Evolutionary conservation across 2,797 vertebrate genomes (phyloP), one percentile per base, ranked within the genome.

Genomic region (Enteromius treurensis): DNA sequence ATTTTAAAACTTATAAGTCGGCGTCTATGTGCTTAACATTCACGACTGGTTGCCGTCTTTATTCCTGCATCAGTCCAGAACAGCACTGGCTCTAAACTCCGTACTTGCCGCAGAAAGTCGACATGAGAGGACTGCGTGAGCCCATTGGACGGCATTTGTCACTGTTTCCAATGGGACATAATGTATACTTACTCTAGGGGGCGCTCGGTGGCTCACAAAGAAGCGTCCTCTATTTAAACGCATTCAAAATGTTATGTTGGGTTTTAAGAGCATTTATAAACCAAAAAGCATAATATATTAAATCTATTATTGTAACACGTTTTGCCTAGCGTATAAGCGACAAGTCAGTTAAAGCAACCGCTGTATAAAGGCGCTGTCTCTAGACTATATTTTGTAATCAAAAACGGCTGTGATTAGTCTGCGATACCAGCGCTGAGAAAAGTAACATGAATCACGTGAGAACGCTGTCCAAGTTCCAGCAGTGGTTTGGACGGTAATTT

Each of bases 21-120:
- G 78, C 49, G 76, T 69, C 70, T 81, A 71, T 73, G 68, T 80
- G 73, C 84, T 87, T 42, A 85, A 82, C 86, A 77, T 87, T 86
- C 77, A 86, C 88, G 69, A 80, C 80, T 62, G 77, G 76, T 58
- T 68, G 69, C 75, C 64, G 47, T 78, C 86, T 64, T 79, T 71
- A 77, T 77, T 84, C 75, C 67, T 60, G 71, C 75, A 83, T 88
- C 84, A 85, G 86, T 77, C 45, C 78, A 79, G 84, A 88, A 84
- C 76, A 70, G 78, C 80, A 58, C 64, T 84, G 84, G 60, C 70
- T 86, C 77, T 86, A 69, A 90, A 89, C 84, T 89, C 85, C 68
- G 53, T 67, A 83, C 84, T 84, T 88, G 87, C 87, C 84, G 88
- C 89, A 85, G 88, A 89, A 81, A 88, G 75, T 86, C 87, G 80